Evolutionary conservation across 2,888 invertebrate genomes (phyloP), one percentile per base, ranked within the genome.

Genomic region (Dryomyza anilis): DNA sequence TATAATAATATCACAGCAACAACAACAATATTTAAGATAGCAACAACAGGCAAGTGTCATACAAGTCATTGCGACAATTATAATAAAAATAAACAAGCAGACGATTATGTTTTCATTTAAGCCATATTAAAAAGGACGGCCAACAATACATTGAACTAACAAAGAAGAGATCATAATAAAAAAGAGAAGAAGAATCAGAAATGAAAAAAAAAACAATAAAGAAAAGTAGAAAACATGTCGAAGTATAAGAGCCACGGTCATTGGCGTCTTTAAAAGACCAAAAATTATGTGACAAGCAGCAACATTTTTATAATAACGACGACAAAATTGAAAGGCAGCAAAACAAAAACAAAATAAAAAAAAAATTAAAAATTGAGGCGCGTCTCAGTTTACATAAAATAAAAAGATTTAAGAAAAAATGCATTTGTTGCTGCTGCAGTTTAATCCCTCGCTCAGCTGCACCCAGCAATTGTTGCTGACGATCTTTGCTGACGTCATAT

Each of bases 381-480:
- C 55, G 55, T 36, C 55, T 55, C 36, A 36, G 55, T 55, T 55
- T 55, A 36, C 55, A 21, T 5, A 2, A 30, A 53, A 53, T 19
- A 29, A 30, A 29, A 33, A 55, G 14, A 39, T 3, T n/a, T 7
- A n/a, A n/a, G 12, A 14, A n/a, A 14, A 2, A n/a, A 2, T 55
- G 19, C 33, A 33, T 16, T 19, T 55, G 19, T 52, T 55, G 33
- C 21, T 55, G 33, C 23, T 55, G 61, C 39, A 61, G 50, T 67
- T 69, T 69, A 72, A 72, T 72, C 72, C n/a, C n/a, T n/a, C 67
- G 70, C 66, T 71, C 72, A 72, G 72, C 72, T 72, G 72, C 71
- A 72, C 68, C 70, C 68, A 36, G 50, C 39, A 25, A 61, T 52
- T 53, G 53, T 43, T 27, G 43, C 29, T 43, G 27, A 29, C 39